Evolutionary conservation across 1,140 invertebrate genomes (phyloP), one percentile per base, ranked within the genome.

Genomic region (Galleria mellonella): DNA sequence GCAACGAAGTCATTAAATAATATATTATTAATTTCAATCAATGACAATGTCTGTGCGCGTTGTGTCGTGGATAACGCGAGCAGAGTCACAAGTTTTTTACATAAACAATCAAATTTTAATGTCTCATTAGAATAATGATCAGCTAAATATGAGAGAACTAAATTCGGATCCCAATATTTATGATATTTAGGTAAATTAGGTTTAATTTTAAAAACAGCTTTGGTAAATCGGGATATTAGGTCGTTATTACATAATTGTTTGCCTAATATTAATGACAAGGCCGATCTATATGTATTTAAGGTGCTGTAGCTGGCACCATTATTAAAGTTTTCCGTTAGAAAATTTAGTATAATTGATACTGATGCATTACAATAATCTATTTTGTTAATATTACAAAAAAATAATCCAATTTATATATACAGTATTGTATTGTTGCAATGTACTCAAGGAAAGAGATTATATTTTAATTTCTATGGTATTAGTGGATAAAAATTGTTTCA

Each of bases 41-140:
- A 9, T 9, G 37, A 40, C 30, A 47, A 36, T 17, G 45, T 47
- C 32, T 47, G 38, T 7, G 35, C 45, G 7, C 45, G 45, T 47
- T 47, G 45, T 47, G 28, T 38, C 10, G 45, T 40, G 13, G 45
- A 47, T 32, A 47, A 47, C 23, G 45, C 45, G 30, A 47, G 31
- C 9, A 47, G 38, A 40, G 32, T 41, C 10, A 35, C 37, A 6
- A 47, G 8, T 47, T 47, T 47, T 33, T 33, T 47, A 11, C 29
- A 40, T 1, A 47, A 10, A 6, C 9, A 1, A 9, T 40, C 31
- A 9, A 47, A 8, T 4, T 29, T 14, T 10, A 47, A n/a, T 5
- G 23, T 9, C 15, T 47, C 37, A 28, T 47, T 47, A 12, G 45
- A 38, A 35, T 12, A 41, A 4, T 11, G 32, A 27, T 32, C 29